Percentiles rank a stretch among this genome's conserved stretches.
phyloP scores from a whole-genome alignment of 2,113 vertebrate genomes.

The Gymnogyps californianus region DNA sequence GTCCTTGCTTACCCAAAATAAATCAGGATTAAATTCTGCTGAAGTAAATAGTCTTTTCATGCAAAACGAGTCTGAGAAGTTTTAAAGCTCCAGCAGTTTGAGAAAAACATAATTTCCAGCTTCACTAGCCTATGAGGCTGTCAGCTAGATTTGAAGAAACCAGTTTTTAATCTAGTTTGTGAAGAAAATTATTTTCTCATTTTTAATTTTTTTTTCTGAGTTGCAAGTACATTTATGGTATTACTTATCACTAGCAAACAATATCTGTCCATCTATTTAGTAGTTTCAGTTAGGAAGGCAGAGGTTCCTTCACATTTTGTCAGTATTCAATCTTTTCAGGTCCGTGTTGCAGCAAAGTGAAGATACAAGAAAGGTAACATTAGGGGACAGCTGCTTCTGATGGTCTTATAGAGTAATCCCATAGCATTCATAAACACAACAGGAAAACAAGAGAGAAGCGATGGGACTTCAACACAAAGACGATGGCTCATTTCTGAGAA shows the following conservation, averaged over 20 bases:
- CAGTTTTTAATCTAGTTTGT: not conserved
- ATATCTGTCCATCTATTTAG: not conserved
- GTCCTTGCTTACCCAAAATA: not conserved
- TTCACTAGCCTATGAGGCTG: not conserved
- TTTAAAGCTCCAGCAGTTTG: not conserved
- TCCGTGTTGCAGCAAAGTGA: not conserved
- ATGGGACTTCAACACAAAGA: not conserved
- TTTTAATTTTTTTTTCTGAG: not conserved
- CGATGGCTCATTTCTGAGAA: not conserved
- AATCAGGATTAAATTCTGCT: not conserved
- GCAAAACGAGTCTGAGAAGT: not conserved
- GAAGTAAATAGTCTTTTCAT: not conserved
- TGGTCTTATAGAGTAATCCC: not conserved
- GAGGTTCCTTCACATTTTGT: not conserved
- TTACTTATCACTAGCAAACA: not conserved
- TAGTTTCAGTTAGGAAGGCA: not conserved
- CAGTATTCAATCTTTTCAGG: not conserved
- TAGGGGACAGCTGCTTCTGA: not conserved
- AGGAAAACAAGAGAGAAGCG: not conserved
- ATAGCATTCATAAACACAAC: not conserved
- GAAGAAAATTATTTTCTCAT: not conserved
- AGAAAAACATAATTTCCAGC: not conserved
- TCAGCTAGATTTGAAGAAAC: not conserved
- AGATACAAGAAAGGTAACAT: not conserved
- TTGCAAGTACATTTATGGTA: not conserved